Evolutionary conservation across 2,797 vertebrate genomes (phyloP), one percentile per base, ranked within the genome.

Genomic region (Danio aesculapii): DNA sequence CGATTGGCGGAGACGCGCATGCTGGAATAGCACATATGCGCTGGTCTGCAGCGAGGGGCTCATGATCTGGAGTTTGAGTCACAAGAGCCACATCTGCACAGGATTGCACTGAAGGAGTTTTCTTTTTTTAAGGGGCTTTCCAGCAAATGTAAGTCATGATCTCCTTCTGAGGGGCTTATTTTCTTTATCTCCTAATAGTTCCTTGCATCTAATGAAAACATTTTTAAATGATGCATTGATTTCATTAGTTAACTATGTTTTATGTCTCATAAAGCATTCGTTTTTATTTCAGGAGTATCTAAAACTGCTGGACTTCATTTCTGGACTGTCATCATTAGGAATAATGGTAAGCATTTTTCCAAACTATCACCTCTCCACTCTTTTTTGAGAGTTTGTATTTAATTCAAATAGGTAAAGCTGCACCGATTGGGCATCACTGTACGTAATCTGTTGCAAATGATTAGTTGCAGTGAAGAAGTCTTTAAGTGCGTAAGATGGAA

Each of bases 1-100:
- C 91, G 90, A 93, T 90, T 93, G 44, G 92, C 85, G 88, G 85
- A 63, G 17, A 12, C 43, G 17, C 21, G 75, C 73, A 76, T 12
- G 62, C 62, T 70, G 64, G 44, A 13, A 21, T 63, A 77, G 83
- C 58, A 83, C 81, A 91, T 92, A 93, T 58, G 61, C 14, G 59
- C 57, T 41, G 21, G 57, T 11, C 74, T 19, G 3, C 87, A 8
- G 87, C 43, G 82, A 72, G 88, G 77, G 71, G 41, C 58, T 74
- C 70, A 58, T 44, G 73, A 76, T 19, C 81, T 64, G 14, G 17
- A 80, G 69, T 64, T 68, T 43, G 49, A 80, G 78, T 73, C 50
- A 73, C 17, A 55, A n/a, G 17, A 62, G 47, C 50, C 43, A 66
- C 78, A 81, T 81, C 81, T 61, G 59, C 50, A 59, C 46, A 13